Evolutionary conservation across 2,888 invertebrate species (phyloP), one percentile per base, ranked within the genome.

Genomic region (Hydraecia micacea): DNA sequence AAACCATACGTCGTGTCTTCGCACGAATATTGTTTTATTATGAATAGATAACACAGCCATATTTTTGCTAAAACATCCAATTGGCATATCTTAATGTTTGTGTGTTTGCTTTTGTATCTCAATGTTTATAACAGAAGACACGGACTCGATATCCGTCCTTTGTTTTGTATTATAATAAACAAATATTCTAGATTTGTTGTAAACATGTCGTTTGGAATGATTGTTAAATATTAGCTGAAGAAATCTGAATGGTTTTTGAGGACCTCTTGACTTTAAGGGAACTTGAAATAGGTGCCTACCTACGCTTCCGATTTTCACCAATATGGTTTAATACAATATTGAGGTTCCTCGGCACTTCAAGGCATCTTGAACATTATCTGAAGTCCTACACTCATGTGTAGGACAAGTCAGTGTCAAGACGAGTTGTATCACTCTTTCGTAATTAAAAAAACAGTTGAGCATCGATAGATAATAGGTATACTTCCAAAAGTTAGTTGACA

Each of bases 31-130:
- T 46, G 77, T 66, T 77, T 42, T 83, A 73, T 82, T 77, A 62
- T 73, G 77, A 79, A 85, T 83, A 83, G 81, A 89, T 85, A 89
- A 87, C 72, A 80, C 46, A 32, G 75, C 79, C 76, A 86, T 84
- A 77, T 76, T 87, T 89, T 84, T 86, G 84, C 85, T 84, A 76
- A 84, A 76, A 78, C 83, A 86, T 83, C 82, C 76, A 86, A 75
- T 82, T 60, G 36, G 39, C 72, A 25, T 77, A 78, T 66, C 81
- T 78, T 74, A 81, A 83, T 80, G 77, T 82, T 68, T 75, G 71
- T 77, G 9, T 84, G 49, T 85, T 84, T 87, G 62, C 79, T 78
- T 82, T 83, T 85, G 86, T 77, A 73, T 84, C 69, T 72, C 77
- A 77, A 73, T 83, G 80, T 87, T 88, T 88, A 84, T 87, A 80